phyloP scores from a whole-genome alignment of 2,797 vertebrate genomes.

The Spatula versicolor region DNA sequence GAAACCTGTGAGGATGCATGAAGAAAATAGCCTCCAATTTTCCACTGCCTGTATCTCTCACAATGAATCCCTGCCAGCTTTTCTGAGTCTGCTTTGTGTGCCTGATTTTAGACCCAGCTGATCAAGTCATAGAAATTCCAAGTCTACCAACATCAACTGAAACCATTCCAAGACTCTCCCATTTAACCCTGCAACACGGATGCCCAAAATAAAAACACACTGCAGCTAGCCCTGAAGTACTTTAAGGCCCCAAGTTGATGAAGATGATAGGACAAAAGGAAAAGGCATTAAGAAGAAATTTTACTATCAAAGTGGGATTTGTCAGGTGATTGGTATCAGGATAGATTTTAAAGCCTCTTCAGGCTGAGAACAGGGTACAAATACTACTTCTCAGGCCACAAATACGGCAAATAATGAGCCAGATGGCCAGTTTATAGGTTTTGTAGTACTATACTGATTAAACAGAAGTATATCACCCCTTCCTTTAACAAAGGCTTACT shows the following conservation, averaged over 20 bases:
- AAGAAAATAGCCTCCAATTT: neutral
- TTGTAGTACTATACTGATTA: neutral
- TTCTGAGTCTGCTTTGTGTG: neutral
- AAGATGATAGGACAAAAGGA: neutral
- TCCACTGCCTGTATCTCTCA: neutral
- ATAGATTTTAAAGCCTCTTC: neutral
- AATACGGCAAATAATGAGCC: neutral
- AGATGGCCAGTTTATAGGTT: fast-evolving
- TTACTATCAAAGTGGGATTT: neutral
- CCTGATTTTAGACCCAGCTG: neutral
- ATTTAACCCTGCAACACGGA: neutral
- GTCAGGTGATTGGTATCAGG: neutral
- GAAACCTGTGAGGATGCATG: neutral
- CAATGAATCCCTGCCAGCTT: neutral
- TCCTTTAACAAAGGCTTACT: neutral
- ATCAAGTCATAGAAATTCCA: neutral
- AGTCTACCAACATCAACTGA: neutral
- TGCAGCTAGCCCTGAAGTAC: neutral
- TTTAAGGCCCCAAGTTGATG: neutral
- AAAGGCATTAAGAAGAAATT: neutral
- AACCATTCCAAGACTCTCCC: neutral
- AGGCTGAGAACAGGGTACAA: neutral
- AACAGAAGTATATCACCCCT: fast-evolving
- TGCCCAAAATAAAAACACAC: neutral
- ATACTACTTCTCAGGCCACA: neutral